These are phyloP conservation scores for Rhabdornis inornatus DNA, from an alignment of 2,113 vertebrate genomes.

Conservation along the genomic window DNA sequence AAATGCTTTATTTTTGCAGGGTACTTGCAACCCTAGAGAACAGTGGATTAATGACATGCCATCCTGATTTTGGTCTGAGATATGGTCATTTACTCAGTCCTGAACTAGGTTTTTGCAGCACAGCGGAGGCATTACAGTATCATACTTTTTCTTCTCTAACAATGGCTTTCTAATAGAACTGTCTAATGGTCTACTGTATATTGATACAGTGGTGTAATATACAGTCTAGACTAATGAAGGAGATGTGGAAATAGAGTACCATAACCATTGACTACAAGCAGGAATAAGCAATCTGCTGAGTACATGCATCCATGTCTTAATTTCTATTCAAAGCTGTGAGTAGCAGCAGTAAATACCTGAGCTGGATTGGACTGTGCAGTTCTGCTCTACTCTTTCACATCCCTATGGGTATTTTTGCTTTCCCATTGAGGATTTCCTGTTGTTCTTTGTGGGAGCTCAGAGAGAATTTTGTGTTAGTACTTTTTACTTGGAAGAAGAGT, in stretches of 20 bases:
- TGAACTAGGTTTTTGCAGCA: neutral
- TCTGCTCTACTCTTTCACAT: neutral
- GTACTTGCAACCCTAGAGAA: neutral
- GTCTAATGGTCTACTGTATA: neutral
- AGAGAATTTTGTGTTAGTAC: neutral
- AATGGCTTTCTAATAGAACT: neutral
- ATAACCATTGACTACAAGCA: neutral
- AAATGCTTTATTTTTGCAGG: neutral
- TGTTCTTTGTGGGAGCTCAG: neutral
- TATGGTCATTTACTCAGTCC: neutral
- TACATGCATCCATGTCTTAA: neutral
- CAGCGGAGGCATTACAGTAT: neutral
- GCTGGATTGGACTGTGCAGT: neutral
- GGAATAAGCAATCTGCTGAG: neutral
- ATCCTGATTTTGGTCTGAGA: neutral
- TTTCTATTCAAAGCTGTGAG: neutral
- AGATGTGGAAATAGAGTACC: neutral
- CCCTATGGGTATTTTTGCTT: neutral
- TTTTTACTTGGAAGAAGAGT: neutral
- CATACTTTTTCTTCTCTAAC: neutral
- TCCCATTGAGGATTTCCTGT: neutral
- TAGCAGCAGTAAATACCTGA: neutral
- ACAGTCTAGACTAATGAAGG: neutral
- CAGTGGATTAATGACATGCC: neutral
- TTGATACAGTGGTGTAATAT: neutral